These are phyloP conservation scores for Oryzias melastigma DNA, from an alignment of 2,113 vertebrate species.

Conservation along the genomic window DNA sequence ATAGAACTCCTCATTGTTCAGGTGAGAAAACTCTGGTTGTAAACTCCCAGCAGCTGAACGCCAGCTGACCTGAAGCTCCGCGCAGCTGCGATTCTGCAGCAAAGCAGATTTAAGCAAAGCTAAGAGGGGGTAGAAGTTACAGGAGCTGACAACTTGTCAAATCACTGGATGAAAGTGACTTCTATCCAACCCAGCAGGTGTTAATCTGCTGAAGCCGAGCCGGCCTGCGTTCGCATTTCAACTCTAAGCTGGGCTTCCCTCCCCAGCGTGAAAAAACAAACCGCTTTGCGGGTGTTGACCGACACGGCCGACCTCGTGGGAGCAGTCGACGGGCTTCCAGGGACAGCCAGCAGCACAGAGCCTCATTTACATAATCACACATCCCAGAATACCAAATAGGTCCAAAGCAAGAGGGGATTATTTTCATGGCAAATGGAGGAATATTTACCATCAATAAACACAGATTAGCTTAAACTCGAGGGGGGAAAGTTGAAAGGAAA, in stretches of 20 bases:
- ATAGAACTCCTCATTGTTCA: too few species aligned
- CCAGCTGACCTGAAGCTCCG: too few species aligned
- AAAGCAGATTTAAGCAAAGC: too few species aligned
- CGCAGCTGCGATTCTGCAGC: too few species aligned
- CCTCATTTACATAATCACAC: not conserved
- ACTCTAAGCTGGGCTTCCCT: not conserved
- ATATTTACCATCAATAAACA: not conserved
- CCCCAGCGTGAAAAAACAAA: not conserved
- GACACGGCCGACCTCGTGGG: not conserved
- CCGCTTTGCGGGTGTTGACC: not conserved
- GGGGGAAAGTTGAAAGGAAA: too few species aligned
- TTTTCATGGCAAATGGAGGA: not conserved
- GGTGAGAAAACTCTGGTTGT: too few species aligned
- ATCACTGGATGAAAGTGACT: not conserved
- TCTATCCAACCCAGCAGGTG: not conserved
- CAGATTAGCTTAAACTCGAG: not conserved
- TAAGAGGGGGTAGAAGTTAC: not conserved
- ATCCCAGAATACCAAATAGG: conserved; percentile 1
- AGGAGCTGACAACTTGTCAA: not conserved
- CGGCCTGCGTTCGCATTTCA: not conserved
- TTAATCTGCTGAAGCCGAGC: not conserved
- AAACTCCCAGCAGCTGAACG: too few species aligned
- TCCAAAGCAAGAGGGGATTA: not conserved
- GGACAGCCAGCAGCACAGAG: not conserved
- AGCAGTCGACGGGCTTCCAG: not conserved